Percentiles rank a stretch among this genome's conserved stretches.
phyloP scores from a whole-genome alignment of 2,113 vertebrate genomes.

The Rhegmatorhina hoffmannsi region DNA sequence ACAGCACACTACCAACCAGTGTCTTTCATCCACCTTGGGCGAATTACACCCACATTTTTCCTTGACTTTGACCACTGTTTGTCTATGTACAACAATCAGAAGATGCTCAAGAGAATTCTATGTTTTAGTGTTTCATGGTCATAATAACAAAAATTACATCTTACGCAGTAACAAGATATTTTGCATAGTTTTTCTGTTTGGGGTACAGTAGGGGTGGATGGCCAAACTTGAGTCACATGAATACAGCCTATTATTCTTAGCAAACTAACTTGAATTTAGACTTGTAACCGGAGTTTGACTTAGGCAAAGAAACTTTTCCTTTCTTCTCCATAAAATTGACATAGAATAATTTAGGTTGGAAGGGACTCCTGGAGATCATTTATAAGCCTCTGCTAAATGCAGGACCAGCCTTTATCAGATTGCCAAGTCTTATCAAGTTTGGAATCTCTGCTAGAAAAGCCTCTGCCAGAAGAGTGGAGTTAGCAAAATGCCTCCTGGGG shows the following conservation, averaged over 20 bases:
- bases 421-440: not conserved
- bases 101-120: not conserved
- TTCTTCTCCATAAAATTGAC: not conserved
- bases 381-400: not conserved
- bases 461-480: not conserved
- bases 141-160: not conserved
- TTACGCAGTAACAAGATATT: not conserved
- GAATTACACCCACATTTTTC: not conserved
- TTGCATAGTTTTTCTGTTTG: not conserved
- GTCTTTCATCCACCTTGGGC: not conserved
- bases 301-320: not conserved
- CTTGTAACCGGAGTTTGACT: not conserved
- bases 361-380: not conserved
- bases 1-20: not conserved
- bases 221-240: not conserved
- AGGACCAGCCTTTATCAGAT: not conserved
- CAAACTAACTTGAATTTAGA: not conserved
- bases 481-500: not conserved
- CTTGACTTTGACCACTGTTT: not conserved
- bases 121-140: not conserved
- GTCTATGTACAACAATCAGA: not conserved
- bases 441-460: not conserved
- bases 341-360: not conserved
- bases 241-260: not conserved
- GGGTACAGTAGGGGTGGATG: not conserved